These are phyloP conservation scores for Gallinago nigripennis DNA, from an alignment of 2,797 vertebrate species.

Conservation along the genomic window DNA sequence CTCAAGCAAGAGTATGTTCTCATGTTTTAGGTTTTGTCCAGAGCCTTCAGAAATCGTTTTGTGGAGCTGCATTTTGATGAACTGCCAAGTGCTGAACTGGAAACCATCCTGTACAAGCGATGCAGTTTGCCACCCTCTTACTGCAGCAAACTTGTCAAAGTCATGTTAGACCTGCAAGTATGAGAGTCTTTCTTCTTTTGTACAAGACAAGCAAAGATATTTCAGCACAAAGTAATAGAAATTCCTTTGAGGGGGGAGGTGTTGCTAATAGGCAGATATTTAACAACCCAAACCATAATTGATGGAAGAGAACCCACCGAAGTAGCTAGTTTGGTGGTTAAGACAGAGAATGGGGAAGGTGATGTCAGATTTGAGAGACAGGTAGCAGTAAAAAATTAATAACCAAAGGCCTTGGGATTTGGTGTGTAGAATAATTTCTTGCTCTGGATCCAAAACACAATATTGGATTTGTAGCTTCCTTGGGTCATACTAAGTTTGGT, in stretches of 20 bases:
- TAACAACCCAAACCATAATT: background rate
- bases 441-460: background rate
- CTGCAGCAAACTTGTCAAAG: slow-evolving; percentile 90
- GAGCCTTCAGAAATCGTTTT: slow-evolving; percentile 97
- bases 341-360: background rate
- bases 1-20: background rate
- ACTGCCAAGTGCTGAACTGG: slow-evolving; percentile 89
- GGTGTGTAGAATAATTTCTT: background rate
- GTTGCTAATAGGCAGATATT: background rate
- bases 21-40: slow-evolving; percentile 86
- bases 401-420: background rate
- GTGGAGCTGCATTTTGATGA: slow-evolving; percentile 97
- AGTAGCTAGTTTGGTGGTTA: background rate
- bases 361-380: background rate
- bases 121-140: slow-evolving; percentile 94
- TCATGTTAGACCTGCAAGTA: slow-evolving; percentile 97
- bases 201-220: background rate
- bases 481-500: background rate
- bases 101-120: slow-evolving; percentile 91
- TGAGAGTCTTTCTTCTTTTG: background rate
- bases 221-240: background rate
- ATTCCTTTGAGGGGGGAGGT: background rate
- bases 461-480: background rate
- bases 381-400: background rate
- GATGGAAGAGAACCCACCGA: background rate